phyloP scores from a whole-genome alignment of 2,113 vertebrate species.

The Nothoprocta pentlandii region DNA sequence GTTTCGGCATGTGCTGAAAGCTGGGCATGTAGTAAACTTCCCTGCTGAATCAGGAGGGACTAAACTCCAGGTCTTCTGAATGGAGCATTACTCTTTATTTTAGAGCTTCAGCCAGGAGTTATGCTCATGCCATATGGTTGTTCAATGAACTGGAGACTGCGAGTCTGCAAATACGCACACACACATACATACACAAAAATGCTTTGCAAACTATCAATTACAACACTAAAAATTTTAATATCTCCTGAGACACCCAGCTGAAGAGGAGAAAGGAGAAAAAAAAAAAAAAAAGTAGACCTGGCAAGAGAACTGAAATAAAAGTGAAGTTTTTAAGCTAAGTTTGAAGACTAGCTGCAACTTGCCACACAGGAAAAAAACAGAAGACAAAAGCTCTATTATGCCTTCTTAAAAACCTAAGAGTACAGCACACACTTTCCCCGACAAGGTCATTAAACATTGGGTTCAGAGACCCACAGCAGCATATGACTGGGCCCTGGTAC shows the following conservation, averaged over 20 bases:
- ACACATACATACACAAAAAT: background rate
- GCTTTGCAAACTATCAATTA: conserved; percentile 24
- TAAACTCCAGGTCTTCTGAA: background rate
- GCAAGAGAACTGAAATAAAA: conserved; percentile 45
- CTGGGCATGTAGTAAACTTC: background rate
- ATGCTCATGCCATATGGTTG: background rate
- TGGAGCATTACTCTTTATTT: background rate
- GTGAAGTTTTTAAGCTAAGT: conserved; percentile 29
- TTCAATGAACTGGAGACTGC: background rate
- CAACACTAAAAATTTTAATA: background rate
- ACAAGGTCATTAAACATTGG: conserved; percentile 62
- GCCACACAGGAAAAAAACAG: conserved; percentile 66
- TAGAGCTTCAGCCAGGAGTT: background rate
- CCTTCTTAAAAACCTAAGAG: conserved; percentile 57
- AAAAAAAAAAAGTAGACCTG: background rate
- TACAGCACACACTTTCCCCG: conserved; percentile 56
- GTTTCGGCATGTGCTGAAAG: background rate
- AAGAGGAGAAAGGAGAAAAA: background rate
- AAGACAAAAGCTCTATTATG: conserved; percentile 72
- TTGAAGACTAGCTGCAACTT: conserved; percentile 67
- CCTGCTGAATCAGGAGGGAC: background rate
- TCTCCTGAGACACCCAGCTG: background rate
- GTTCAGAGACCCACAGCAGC: conserved; percentile 39
- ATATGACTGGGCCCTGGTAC: background rate
- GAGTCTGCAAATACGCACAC: background rate